Percentiles rank a stretch among this genome's conserved stretches.
phyloP scores from a whole-genome alignment of 2,888 invertebrate species.

The Napeogenes sylphis region DNA sequence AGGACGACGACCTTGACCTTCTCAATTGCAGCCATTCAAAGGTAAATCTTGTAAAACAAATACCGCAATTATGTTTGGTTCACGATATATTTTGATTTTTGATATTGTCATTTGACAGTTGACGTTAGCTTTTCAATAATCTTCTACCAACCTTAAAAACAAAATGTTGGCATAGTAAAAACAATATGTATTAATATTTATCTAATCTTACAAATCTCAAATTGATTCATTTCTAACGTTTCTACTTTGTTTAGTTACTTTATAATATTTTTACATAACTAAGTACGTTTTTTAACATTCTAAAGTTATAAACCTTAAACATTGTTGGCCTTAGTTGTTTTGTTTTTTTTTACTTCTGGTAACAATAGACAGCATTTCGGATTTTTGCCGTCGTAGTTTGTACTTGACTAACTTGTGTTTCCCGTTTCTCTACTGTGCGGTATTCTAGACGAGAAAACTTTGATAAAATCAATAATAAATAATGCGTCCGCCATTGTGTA shows the following conservation, averaged over 20 bases:
- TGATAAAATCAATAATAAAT: slow-evolving; percentile 68
- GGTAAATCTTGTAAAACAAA: slow-evolving; percentile 58
- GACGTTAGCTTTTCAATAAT: slow-evolving; percentile 10
- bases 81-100: slow-evolving; percentile 31
- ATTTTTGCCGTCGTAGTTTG: slow-evolving; percentile 6
- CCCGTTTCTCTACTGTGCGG: slow-evolving; percentile 15
- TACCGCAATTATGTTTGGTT: slow-evolving; percentile 33
- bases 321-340: not conserved
- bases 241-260: too few relatives aligned
- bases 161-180: slow-evolving; percentile 22
- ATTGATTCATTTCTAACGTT: too few relatives aligned
- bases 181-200: slow-evolving; percentile 4
- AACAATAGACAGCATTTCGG: not conserved
- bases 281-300: too few relatives aligned
- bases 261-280: too few relatives aligned
- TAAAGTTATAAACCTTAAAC: too few relatives aligned
- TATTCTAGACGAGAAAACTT: slow-evolving; percentile 34
- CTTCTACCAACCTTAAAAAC: slow-evolving; percentile 25
- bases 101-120: slow-evolving; percentile 24
- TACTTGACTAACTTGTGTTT: slow-evolving; percentile 5
- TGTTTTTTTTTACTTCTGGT: not conserved
- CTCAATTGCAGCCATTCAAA: slow-evolving; percentile 88
- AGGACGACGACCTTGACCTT: slow-evolving; percentile 94
- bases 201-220: too few relatives aligned
- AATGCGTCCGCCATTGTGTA: slow-evolving; percentile 70